These are phyloP conservation scores for Melanogrammus aeglefinus DNA, from an alignment of 2,797 vertebrate species.

Conservation along the genomic window DNA sequence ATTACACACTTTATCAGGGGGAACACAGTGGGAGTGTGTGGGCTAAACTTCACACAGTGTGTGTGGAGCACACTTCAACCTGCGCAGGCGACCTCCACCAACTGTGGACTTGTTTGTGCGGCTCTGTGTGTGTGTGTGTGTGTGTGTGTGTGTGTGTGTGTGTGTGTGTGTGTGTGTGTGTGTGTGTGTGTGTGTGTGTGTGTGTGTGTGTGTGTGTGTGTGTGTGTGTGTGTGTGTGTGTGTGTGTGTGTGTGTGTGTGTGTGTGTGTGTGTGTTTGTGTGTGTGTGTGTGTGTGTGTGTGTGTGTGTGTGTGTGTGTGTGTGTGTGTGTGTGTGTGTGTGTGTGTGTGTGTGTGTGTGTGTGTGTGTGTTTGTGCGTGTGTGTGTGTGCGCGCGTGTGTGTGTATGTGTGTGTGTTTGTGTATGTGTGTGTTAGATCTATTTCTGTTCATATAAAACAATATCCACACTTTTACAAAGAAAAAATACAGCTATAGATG, in stretches of 20 bases:
- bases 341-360: not conserved
- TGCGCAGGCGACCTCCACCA: conserved; percentile 26
- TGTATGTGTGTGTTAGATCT: conserved; percentile 18
- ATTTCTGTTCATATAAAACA: conserved; percentile 46
- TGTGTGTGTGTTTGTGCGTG: conserved; percentile 2
- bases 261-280: conserved; percentile 5
- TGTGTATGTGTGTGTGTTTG: not conserved
- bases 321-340: conserved; percentile 4
- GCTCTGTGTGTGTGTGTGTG: not conserved
- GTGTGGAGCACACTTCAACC: conserved; percentile 27
- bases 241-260: conserved; percentile 1
- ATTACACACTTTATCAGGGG: conserved; percentile 31
- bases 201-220: not conserved
- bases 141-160: not conserved
- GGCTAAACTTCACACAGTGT: conserved; percentile 43
- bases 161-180: conserved; percentile 6
- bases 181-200: not conserved
- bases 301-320: not conserved
- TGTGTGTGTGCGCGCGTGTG: conserved; percentile 5
- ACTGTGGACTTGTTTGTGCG: conserved; percentile 8
- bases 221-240: conserved; percentile 3
- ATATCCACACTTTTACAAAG: conserved; percentile 41
- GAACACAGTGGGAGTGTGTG: conserved; percentile 39
- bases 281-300: not conserved
- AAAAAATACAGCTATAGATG: conserved; percentile 18